A percentile compares a stretch with the other conserved stretches of the same genome.
Evolutionary conservation across 2,888 invertebrate species (phyloP).

Genomic region (Eristalinus sepulchralis): DNA sequence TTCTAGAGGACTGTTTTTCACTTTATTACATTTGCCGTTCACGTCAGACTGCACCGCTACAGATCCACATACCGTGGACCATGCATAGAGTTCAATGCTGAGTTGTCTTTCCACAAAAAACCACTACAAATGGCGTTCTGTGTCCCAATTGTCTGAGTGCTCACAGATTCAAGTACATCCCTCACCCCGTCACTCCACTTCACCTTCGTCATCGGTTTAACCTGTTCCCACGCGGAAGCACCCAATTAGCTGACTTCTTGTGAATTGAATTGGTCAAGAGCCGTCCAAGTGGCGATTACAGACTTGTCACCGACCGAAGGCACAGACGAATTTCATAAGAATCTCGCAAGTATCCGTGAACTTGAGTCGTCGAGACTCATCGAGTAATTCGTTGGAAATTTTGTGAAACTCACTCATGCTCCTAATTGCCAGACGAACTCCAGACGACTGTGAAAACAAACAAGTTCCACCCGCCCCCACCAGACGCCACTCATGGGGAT

Average conservation of each 20-base stretch:
- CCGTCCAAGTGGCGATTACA: neutral
- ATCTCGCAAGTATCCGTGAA: neutral
- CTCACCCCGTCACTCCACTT: neutral
- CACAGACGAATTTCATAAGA: neutral
- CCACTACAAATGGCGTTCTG: too few species aligned
- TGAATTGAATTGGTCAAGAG: neutral
- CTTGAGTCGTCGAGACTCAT: constrained; percentile 10
- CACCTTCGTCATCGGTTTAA: neutral
- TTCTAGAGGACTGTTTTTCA: too few species aligned
- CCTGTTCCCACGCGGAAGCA: neutral
- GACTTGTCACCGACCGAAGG: neutral
- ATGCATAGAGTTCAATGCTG: too few species aligned
- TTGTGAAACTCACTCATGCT: neutral
- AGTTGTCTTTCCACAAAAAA: too few species aligned
- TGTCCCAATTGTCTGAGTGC: too few species aligned
- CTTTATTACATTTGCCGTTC: too few species aligned
- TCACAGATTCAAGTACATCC: neutral
- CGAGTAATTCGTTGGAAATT: neutral
- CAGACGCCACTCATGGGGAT: neutral
- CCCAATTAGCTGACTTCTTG: neutral
- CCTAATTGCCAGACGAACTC: constrained; percentile 27
- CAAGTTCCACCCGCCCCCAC: neutral
- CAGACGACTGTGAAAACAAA: constrained; percentile 29
- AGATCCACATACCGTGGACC: too few species aligned
- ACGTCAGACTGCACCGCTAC: too few species aligned